These are phyloP conservation scores for Therioaphis trifolii DNA, from an alignment of 2,888 invertebrate genomes.

Conservation along the genomic window DNA sequence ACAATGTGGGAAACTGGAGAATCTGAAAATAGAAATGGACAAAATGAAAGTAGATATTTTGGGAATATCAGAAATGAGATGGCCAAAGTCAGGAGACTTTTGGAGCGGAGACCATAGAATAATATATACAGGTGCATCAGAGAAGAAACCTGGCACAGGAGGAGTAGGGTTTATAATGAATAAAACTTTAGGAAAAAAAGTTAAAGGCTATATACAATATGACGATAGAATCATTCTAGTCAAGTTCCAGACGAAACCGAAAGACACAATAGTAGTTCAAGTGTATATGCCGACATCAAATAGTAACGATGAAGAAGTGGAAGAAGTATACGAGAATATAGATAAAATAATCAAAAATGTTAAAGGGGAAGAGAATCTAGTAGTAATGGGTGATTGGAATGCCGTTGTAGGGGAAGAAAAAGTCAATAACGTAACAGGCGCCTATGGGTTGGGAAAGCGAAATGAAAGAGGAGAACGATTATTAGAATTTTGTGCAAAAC, in stretches of 20 bases:
- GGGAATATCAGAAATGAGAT: no score
- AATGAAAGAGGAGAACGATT: neutral
- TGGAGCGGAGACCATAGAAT: no score
- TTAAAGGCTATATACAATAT: conserved; percentile 26
- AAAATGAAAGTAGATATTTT: no score
- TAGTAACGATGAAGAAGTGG: no score
- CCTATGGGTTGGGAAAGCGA: neutral
- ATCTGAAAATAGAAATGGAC: neutral
- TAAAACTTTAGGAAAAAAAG: conserved; percentile 17
- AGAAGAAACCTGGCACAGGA: neutral
- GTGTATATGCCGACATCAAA: conserved; percentile 32
- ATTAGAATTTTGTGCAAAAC: neutral
- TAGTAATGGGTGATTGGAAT: conserved; percentile 40
- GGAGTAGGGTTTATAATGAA: conserved; percentile 30
- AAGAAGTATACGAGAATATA: no score
- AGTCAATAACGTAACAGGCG: neutral
- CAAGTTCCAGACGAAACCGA: conserved; percentile 26
- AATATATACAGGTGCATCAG: no score
- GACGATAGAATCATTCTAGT: conserved; percentile 34
- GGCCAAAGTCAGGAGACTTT: no score
- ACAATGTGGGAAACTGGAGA: neutral
- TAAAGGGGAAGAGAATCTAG: no score
- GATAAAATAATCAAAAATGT: no score
- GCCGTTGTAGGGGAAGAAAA: conserved; percentile 38
- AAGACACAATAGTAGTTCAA: conserved; percentile 23